Conservation (phyloP, 1,140 invertebrate species). For the Calycopis cecrops region DNA sequence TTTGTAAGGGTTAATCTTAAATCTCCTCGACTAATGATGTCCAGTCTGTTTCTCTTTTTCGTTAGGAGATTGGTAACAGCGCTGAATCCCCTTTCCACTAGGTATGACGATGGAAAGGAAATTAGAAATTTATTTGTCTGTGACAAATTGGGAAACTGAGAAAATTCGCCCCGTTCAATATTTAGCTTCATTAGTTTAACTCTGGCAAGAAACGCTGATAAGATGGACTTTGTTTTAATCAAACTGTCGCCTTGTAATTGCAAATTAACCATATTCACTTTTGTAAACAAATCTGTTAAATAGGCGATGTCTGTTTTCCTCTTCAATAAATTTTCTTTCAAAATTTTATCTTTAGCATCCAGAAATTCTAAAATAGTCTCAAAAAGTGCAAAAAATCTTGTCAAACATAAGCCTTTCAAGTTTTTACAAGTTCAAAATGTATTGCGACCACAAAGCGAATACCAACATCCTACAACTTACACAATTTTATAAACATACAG, state of each 20-base stretch:
- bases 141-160: too few species aligned
- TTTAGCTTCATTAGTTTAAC: too few species aligned
- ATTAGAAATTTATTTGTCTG: slow-evolving; percentile 27
- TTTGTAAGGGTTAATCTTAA: slow-evolving; percentile 30
- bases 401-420: slow-evolving; percentile 14
- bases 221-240: slow-evolving; percentile 19
- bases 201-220: slow-evolving; percentile 12
- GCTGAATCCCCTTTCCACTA: slow-evolving; percentile 31
- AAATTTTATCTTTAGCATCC: slow-evolving; percentile 15
- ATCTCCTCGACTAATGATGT: slow-evolving; percentile 32
- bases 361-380: slow-evolving; percentile 4
- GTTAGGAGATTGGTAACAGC: slow-evolving; percentile 34
- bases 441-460: slow-evolving; percentile 21
- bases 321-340: slow-evolving; percentile 19
- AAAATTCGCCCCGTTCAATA: too few species aligned
- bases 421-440: slow-evolving; percentile 22
- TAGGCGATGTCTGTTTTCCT: slow-evolving; percentile 22
- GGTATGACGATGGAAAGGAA: slow-evolving; percentile 31
- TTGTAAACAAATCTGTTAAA: slow-evolving; percentile 19
- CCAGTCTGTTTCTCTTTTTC: slow-evolving; percentile 35
- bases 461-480: slow-evolving; percentile 26
- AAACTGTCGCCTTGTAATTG: slow-evolving; percentile 24
- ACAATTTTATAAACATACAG: slow-evolving; percentile 23
- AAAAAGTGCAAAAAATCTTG: slow-evolving; percentile 19
- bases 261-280: slow-evolving; percentile 22